Evolutionary conservation across 2,888 invertebrate species (phyloP), one percentile per base, ranked within the genome.

Genomic region (Dasysyrphus tricinctus): DNA sequence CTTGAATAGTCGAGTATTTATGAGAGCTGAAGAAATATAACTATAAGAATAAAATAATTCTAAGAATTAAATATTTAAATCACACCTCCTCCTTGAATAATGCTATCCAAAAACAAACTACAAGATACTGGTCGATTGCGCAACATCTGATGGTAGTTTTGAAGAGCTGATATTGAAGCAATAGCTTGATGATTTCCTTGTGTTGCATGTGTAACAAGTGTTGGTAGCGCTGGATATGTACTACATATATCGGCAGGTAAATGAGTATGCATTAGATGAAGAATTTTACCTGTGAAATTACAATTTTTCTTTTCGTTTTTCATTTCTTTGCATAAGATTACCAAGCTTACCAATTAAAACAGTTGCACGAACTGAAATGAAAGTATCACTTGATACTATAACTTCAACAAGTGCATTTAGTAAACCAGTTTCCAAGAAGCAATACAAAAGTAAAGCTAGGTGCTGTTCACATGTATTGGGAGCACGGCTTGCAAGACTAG

Each of bases 401-500:
- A 98, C 98, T 93, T 98, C 97, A 42, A 97, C 97, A 88, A 99
- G 93, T 24, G 98, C 98, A 91, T 96, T 96, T 80, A 98, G 94
- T 72, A 98, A 93, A 39, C 98, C 98, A 83, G 95, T 95, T 93
- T 97, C 97, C 88, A 98, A 93, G 92, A 98, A 97, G 91, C 97
- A 96, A 91, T 97, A 97, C 73, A 99, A 94, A 89, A 99, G 93
- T 65, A 98, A 93, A 7, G 98, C 96, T 90, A 97, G 94, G 93
- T 98, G 98, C 92, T 98, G 97, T 92, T 98, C 97, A 84, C 96
- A 96, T 88, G 98, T 95, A 93, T 98, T 98, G 14, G 98, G 97
- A 83, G 98, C 97, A 85, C 94, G 96, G 88, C 96, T 96, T 69
- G 97, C 96, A 85, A 98, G 94, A 91, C 97, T 97, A 86, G 98